Base-by-base conservation (phyloP, 2,113 vertebrate species). In the Tachuris rubrigastra region DNA sequence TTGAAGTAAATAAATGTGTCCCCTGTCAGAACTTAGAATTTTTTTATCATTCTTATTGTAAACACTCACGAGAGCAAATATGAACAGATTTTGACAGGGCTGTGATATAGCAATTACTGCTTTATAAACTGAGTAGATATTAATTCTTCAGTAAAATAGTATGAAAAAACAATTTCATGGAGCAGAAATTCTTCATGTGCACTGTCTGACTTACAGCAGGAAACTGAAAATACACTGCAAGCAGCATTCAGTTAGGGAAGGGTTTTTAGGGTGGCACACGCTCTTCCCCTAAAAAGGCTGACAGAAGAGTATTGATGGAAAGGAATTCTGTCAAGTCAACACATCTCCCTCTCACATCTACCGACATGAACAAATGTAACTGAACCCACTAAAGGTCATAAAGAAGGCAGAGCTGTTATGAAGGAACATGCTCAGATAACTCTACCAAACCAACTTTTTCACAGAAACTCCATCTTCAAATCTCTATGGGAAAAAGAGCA, bases 1-100 rank as follows among this genome's bases (percentile, higher is more conserved):
- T 85, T 87, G 46, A 88, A 79, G 53, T 73, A 91, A 93, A 93
- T 80, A 83, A 73, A 88, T 83, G 47, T 69, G 37, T 93, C 62
- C 35, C 71, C 42, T 92, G 72, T 71, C 71, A 86, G 59, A 93
- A 62, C 14, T 85, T 46, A 44, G 2, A 56, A 67, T 27, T 17
- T 49, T 93, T 71, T 75, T 82, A 39, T 89, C 17, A 46, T 81
- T 77, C 37, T 33, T 90, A 2, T 80, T 69, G 72, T 56, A 91
- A 88, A 84, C 20, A 83, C 5, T 91, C 44, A 42, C 28, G 66
- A 91, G 53, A 89, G 18, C 27, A 89, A 89, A 79, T 66, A 65
- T 24, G 21, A 81, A 66, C 9, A 75, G 24, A 84, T 78, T 81
- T 68, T 60, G 31, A 74, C 8, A 66, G 27, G 55, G 41, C 12